Evolutionary conservation across 53 echinoderm and acorn worm genomes (phyloP).

Genomic region (Antedon mediterranea): DNA sequence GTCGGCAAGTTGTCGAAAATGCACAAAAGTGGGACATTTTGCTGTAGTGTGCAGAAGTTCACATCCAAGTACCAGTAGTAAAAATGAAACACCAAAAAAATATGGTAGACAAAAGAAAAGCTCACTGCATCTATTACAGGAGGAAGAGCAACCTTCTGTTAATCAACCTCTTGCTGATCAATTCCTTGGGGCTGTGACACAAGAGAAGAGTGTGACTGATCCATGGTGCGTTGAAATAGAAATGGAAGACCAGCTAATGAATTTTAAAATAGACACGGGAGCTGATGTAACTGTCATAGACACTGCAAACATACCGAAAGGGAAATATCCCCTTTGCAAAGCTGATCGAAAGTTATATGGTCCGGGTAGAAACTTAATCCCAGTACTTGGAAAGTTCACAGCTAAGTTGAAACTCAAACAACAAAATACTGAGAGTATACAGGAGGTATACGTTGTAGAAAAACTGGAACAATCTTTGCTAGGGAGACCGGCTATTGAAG

Average conservation of each 20-base stretch:
- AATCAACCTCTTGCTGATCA: not conserved
- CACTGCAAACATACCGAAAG: not conserved
- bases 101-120: too few relatives aligned
- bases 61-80: not conserved
- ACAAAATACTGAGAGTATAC: not conserved
- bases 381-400: conserved; percentile 16
- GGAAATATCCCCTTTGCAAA: not conserved
- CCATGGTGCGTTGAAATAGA: conserved; percentile 27
- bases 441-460: conserved; percentile 19
- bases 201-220: not conserved
- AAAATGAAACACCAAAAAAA: too few relatives aligned
- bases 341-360: conserved; percentile 10
- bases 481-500: not conserved
- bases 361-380: conserved; percentile 6
- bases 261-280: conserved; percentile 40
- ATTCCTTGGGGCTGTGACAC: too few relatives aligned
- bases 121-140: too few relatives aligned
- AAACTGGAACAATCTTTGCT: conserved; percentile 11
- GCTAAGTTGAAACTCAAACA: conserved; percentile 8
- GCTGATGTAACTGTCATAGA: conserved; percentile 24
- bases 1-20: not conserved
- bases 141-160: not conserved
- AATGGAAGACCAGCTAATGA: conserved; percentile 25
- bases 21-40: not conserved
- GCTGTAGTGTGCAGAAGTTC: not conserved